These are phyloP conservation scores for Mycalesis mineus DNA, from an alignment of 2,888 invertebrate species.

Conservation along the genomic window DNA sequence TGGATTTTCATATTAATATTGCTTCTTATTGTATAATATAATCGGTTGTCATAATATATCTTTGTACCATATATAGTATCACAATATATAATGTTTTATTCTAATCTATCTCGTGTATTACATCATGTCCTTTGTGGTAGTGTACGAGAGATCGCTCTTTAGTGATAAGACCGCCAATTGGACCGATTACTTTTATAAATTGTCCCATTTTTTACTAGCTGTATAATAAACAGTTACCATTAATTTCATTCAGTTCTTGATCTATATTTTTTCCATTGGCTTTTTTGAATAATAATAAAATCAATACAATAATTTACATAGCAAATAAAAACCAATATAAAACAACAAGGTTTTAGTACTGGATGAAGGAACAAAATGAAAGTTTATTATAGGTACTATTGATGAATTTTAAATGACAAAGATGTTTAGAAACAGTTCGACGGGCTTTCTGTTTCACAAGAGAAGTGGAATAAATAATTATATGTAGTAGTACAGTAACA, in stretches of 20 bases:
- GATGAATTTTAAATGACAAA: too few relatives aligned
- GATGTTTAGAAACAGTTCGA: too few relatives aligned
- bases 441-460: too few relatives aligned
- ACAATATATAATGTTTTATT: not conserved
- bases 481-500: too few relatives aligned
- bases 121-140: not conserved
- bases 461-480: too few relatives aligned
- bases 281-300: too few relatives aligned
- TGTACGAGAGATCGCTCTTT: not conserved
- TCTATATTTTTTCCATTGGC: not conserved
- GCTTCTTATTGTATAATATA: not conserved
- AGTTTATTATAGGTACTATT: too few relatives aligned
- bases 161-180: not conserved
- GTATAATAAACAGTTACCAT: not conserved
- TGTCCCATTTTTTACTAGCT: not conserved
- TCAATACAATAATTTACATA: too few relatives aligned
- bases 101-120: constrained; percentile 3
- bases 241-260: not conserved
- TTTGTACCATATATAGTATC: not conserved
- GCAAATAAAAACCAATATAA: too few relatives aligned
- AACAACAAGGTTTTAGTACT: too few relatives aligned
- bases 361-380: too few relatives aligned
- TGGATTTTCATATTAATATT: not conserved
- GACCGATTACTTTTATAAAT: constrained; percentile 2
- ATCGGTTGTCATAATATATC: not conserved